Evolutionary conservation across 1,140 invertebrate genomes (phyloP), one percentile per base, ranked within the genome.

Genomic region (Leptoteleia sp.): DNA sequence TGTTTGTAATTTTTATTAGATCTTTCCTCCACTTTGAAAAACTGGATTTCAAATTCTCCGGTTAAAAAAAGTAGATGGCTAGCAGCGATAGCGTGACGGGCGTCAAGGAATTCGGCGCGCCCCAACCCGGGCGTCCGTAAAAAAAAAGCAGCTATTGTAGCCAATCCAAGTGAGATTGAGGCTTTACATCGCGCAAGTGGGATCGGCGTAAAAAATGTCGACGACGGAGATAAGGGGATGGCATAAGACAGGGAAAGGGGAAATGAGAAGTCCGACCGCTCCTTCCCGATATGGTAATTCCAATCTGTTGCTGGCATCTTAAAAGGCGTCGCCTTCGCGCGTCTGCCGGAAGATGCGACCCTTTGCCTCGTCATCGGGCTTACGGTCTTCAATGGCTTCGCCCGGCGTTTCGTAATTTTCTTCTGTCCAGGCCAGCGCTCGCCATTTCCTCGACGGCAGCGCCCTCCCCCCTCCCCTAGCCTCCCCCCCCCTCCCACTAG

Each of bases 241-340:
- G 29, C 11, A 35, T n/a, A 43, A 64, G 48, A 54, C 27, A 72
- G 80, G 81, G 77, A 83, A 84, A 72, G n/a, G 79, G 81, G 80
- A 86, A 85, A 84, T 85, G 81, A 85, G 76, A 77, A 86, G 82
- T 83, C 79, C 79, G 72, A 79, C n/a, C 77, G 78, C 79, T 75
- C 82, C 81, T 77, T 84, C 81, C 78, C 83, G 77, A 86, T 87
- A 87, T 87, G 84, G 83, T 86, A 88, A 88, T 87, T 85, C 76
- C 82, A 86, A 87, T 87, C 83, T 86, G 83, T 81, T 83, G 77
- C 29, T 84, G 81, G 73, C 85, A 84, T 84, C 81, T 85, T 84
- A 76, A 81, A 81, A 81, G 79, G 62, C 67, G 70, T 50, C 40
- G 45, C 33, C 37, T n/a, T 38, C 37, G 67, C 40, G 48, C 73